A percentile compares a stretch with the other conserved stretches of the same genome.
Evolutionary conservation across 2,797 vertebrate genomes (phyloP).

Genomic region (Apogon talboti): DNA sequence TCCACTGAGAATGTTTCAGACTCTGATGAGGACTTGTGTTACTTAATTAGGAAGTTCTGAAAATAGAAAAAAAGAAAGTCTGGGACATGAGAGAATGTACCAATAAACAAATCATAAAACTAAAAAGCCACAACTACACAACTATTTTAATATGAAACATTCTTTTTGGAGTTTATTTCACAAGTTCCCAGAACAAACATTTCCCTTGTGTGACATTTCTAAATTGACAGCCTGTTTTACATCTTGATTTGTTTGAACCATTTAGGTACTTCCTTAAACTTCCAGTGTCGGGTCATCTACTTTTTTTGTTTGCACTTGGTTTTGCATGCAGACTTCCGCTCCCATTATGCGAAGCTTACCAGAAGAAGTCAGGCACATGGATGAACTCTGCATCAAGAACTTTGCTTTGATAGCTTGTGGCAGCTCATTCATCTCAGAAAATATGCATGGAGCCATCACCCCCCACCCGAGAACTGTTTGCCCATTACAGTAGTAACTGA

Average conservation of each 20-base stretch:
- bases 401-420: conserved; percentile 13
- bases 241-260: conserved; percentile 70
- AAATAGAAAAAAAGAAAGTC: no score
- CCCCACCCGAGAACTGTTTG: neutral
- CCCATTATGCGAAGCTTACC: conserved; percentile 28
- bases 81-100: no score
- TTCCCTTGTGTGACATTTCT: conserved; percentile 49
- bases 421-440: conserved; percentile 28
- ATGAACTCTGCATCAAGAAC: conserved; percentile 27
- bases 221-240: conserved; percentile 50
- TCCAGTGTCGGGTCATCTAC: no score
- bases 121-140: conserved; percentile 35
- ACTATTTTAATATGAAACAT: conserved; percentile 46
- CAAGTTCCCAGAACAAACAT: conserved; percentile 53
- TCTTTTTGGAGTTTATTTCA: conserved; percentile 54
- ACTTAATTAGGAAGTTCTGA: no score
- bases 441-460: neutral
- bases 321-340: conserved; percentile 27
- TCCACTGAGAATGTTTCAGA: no score
- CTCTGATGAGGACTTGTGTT: no score
- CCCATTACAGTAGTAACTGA: conserved; percentile 16
- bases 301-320: conserved; percentile 63
- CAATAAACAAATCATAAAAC: neutral
- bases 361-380: conserved; percentile 30
- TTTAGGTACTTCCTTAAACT: conserved; percentile 57